These are phyloP conservation scores for Dicaeum eximium DNA, from an alignment of 2,113 vertebrate species.

Conservation along the genomic window DNA sequence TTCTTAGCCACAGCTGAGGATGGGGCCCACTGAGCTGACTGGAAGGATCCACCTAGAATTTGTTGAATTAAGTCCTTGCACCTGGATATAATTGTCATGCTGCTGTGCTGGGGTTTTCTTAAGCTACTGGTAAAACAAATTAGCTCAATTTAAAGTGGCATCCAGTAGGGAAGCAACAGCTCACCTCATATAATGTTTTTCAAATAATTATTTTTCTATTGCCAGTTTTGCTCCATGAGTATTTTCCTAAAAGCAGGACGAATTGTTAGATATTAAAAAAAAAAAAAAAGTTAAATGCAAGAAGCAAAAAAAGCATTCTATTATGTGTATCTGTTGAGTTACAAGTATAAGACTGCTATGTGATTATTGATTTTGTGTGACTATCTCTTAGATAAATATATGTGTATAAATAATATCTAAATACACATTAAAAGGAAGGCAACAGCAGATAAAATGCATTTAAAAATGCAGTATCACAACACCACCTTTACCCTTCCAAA, in stretches of 20 bases:
- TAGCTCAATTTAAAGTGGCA: constrained; percentile 91
- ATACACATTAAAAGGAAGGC: not conserved
- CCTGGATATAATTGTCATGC: constrained; percentile 96
- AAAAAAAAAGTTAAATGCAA: not conserved
- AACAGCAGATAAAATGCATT: not conserved
- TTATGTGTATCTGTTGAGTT: not conserved
- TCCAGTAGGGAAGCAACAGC: constrained; percentile 87
- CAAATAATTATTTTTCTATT: constrained; percentile 83
- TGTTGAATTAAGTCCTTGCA: constrained; percentile 98
- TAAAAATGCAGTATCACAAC: not conserved
- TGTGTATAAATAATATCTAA: not conserved
- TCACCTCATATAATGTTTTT: constrained; percentile 87
- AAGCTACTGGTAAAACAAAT: constrained; percentile 91
- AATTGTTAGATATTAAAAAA: not conserved
- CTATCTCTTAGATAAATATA: not conserved
- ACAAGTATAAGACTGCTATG: not conserved
- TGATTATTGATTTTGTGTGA: not conserved
- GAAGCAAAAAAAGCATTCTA: not conserved
- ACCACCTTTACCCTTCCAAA: not conserved
- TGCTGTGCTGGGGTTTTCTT: constrained; percentile 94
- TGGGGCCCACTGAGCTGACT: constrained; percentile 72
- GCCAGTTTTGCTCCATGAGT: constrained; percentile 74
- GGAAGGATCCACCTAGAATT: constrained; percentile 93
- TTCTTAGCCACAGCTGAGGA: constrained; percentile 84
- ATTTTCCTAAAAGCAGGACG: constrained; percentile 68